Percentiles rank a stretch among this genome's conserved stretches.
Evolutionary conservation across 2,797 vertebrate genomes (phyloP).

Genomic region (Phyllotis vaccarum): DNA sequence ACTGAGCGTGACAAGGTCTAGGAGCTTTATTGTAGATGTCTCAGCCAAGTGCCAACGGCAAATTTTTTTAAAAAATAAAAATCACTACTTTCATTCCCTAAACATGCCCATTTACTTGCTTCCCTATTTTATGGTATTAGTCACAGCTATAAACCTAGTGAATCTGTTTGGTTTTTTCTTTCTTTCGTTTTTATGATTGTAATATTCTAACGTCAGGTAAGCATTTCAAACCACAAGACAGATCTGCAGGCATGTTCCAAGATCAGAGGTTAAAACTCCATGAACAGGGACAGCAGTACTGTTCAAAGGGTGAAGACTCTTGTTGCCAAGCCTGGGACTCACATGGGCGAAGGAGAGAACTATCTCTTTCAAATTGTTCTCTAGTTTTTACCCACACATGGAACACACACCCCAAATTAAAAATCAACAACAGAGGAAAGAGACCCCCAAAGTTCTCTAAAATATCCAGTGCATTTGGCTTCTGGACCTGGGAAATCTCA

Average conservation of each 20-base stretch:
- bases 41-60: constrained; percentile 83
- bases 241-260: not conserved
- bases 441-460: not conserved
- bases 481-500: not conserved
- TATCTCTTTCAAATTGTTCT: not conserved
- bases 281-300: not conserved
- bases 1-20: constrained; percentile 83
- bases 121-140: constrained; percentile 87
- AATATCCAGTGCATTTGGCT: not conserved
- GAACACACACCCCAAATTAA: not conserved
- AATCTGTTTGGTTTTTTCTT: constrained; percentile 33
- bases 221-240: constrained; percentile 66
- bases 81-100: constrained; percentile 80
- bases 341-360: not conserved
- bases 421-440: not conserved
- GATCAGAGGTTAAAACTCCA: constrained; percentile 22
- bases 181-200: constrained; percentile 72
- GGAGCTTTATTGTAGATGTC: constrained; percentile 82
- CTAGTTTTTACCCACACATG: not conserved
- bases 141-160: constrained; percentile 87
- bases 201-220: constrained; percentile 81
- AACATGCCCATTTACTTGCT: constrained; percentile 88
- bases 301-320: not conserved
- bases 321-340: not conserved
- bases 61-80: constrained; percentile 72